Percentiles rank a stretch among this genome's conserved stretches.
These are phyloP conservation scores for Polia nebulosa DNA, from an alignment of 2,888 invertebrate species.

Conservation along the genomic window DNA sequence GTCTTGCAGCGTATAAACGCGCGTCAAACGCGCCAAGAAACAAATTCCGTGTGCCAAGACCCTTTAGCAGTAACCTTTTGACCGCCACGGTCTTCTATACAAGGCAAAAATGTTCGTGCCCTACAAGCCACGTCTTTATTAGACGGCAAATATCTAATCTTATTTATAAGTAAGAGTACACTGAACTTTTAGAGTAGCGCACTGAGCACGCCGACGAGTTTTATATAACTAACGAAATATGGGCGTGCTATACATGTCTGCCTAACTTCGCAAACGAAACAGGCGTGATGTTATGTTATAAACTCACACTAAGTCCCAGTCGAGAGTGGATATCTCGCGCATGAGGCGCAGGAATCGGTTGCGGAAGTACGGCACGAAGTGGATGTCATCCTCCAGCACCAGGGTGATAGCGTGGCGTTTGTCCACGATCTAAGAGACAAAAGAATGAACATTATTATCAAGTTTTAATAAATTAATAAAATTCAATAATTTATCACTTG, in stretches of 20 bases:
- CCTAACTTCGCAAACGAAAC: background rate
- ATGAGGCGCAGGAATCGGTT: conserved; percentile 92
- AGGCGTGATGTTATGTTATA: background rate
- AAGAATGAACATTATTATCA: background rate
- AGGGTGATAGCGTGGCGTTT: conserved; percentile 92
- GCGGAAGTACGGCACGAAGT: conserved; percentile 97
- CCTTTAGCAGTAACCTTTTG: background rate
- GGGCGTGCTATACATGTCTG: background rate
- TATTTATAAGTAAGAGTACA: background rate
- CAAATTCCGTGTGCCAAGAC: background rate
- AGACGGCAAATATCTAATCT: background rate
- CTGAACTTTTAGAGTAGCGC: background rate
- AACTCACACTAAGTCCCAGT: conserved; percentile 98
- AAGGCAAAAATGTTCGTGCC: background rate
- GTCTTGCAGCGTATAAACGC: background rate
- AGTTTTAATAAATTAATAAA: too few relatives aligned
- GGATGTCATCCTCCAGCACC: conserved; percentile 98
- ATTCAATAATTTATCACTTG: too few relatives aligned
- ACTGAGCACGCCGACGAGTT: background rate
- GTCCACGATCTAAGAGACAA: conserved; percentile 90
- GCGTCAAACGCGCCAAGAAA: background rate
- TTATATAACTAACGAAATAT: background rate
- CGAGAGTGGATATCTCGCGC: conserved; percentile 91
- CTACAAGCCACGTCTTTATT: background rate
- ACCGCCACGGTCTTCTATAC: background rate